These are phyloP conservation scores for Mionectes olivaceus DNA, from an alignment of 2,797 vertebrate genomes.

Conservation along the genomic window DNA sequence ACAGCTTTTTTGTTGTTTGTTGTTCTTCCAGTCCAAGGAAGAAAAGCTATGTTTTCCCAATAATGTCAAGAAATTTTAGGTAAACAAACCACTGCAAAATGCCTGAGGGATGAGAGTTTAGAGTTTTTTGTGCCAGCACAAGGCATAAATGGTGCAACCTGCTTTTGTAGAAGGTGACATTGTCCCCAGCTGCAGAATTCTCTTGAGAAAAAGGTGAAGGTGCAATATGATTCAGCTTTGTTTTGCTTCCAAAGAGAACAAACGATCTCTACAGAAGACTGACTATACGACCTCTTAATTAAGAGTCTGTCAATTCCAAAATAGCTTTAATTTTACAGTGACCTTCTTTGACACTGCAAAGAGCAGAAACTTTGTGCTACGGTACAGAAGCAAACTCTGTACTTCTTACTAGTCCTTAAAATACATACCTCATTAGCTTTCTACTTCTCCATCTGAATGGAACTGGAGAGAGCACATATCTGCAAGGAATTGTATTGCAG, in stretches of 20 bases:
- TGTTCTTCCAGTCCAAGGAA: background rate
- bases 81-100: conserved; percentile 25
- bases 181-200: background rate
- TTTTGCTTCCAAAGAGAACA: conserved; percentile 16
- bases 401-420: background rate
- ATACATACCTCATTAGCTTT: background rate
- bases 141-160: background rate
- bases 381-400: background rate
- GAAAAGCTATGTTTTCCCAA: conserved; percentile 13
- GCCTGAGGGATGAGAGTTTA: background rate
- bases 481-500: background rate
- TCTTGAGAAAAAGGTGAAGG: background rate
- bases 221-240: background rate
- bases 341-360: background rate
- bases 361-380: background rate
- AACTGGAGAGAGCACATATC: background rate
- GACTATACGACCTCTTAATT: background rate
- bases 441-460: background rate
- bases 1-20: background rate
- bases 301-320: background rate
- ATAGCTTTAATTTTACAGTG: background rate
- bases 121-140: background rate
- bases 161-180: background rate
- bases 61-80: conserved; percentile 3
- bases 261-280: background rate